Evolutionary conservation across 1,140 invertebrate species (phyloP), one percentile per base, ranked within the genome.

Genomic region (Alviniconcha marisindica): DNA sequence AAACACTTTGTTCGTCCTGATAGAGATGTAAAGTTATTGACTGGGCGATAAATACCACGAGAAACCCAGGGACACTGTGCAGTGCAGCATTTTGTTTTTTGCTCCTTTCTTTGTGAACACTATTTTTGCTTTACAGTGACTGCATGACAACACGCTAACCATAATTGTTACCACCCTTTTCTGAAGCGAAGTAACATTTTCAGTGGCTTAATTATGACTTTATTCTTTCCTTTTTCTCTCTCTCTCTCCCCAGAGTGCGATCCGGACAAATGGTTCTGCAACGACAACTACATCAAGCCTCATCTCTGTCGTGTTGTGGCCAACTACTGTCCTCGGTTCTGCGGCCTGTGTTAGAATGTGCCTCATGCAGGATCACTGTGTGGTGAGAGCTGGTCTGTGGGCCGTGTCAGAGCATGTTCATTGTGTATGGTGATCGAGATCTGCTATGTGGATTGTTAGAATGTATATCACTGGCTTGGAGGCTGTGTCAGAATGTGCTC

Each of bases 231-330:
- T n/a, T 63, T 7, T 63, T 63, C 24, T 63, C 24, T 63, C 24
- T 63, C 0, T 51, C 1, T 76, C 42, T 76, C 51, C 51, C 21
- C 73, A 76, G 73, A 48, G 4, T 76, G 73, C 24, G 24, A 14
- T 7, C 0, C 4, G 7, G 73, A 76, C 73, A 76, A 76, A 18
- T 76, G 73, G 73, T 76, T 76, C 31, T 76, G 73, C 73, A 76
- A 76, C 42, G 42, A 51, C 31, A 76, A 76, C 73, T 76, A 51
- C 42, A 76, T 76, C 44, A 28, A 51, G 42, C 73, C 42, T 28
- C 73, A 76, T 28, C 40, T 76, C 42, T 76, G 73, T 18, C 21
- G 73, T 3, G 73, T 40, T 10, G 73, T 76, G 40, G 73, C 42
- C 1, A 76, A 51, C 44, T 76, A 76, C 28, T 76, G 73, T 31